A percentile compares a stretch with the other conserved stretches of the same genome.
These are phyloP conservation scores for Gila robusta DNA, from an alignment of 2,797 vertebrate genomes.

Conservation along the genomic window DNA sequence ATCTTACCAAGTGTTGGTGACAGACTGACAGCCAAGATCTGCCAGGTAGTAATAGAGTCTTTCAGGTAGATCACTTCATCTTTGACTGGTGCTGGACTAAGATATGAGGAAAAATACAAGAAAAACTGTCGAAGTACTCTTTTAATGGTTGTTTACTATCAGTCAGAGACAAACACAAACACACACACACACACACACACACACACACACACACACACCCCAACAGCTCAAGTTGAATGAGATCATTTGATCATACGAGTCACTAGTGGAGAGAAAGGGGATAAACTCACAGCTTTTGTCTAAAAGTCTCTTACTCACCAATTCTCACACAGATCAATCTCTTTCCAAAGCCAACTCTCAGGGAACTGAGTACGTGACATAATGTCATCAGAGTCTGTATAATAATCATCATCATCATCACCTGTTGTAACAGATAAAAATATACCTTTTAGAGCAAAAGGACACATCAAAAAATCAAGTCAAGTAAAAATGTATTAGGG, in stretches of 20 bases:
- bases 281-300: not conserved
- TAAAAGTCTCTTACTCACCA: slow-evolving; percentile 39
- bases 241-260: fast-evolving
- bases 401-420: slow-evolving; percentile 24
- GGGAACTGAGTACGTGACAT: slow-evolving; percentile 52
- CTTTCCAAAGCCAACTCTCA: slow-evolving; percentile 61
- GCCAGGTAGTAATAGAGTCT: slow-evolving; percentile 92
- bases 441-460: not conserved
- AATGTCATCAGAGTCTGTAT: slow-evolving; percentile 46
- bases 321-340: slow-evolving; percentile 1
- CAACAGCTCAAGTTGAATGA: not conserved
- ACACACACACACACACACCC: not conserved
- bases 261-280: not conserved
- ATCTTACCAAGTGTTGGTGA: slow-evolving; percentile 20
- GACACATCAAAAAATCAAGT: not conserved
- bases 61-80: slow-evolving; percentile 70
- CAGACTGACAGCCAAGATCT: slow-evolving; percentile 85
- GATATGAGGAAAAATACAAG: not conserved
- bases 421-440: slow-evolving; percentile 10
- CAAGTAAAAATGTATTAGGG: not conserved
- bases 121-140: not conserved
- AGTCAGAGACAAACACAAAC: no score
- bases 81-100: slow-evolving; percentile 43
- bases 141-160: not conserved
- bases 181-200: no score